Base-by-base conservation (phyloP, 2,113 vertebrate genomes). In the Gorilla gorilla region DNA sequence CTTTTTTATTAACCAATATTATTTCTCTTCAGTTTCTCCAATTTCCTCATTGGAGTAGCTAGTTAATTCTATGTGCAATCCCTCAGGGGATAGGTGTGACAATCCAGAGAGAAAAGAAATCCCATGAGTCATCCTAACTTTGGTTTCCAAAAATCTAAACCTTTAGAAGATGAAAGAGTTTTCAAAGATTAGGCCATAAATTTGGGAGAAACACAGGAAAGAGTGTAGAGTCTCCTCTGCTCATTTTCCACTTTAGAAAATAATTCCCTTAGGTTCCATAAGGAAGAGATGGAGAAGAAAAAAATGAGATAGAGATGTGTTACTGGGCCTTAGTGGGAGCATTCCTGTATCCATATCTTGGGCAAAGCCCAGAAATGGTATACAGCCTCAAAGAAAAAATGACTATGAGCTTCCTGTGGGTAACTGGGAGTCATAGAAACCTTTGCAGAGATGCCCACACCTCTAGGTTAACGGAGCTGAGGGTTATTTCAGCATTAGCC, bases 301-400 rank as follows among this genome's bases (percentile, higher is more conserved):
- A 38, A 86, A 75, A 86, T 55, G 61, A 89, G 14, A 78, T 17
- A 52, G 27, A 80, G 22, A 70, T 76, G 2, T 57, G n/a, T n/a
- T 50, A 84, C 81, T 14, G 59, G 32, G 2, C 10, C 25, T 68
- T 55, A 16, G 5, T 83, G 13, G n/a, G 30, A 66, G 20, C 16
- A 75, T 40, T 1, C 43, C 9, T 23, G 5, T 23, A 3, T 78
- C 20, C 25, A 32, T 52, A 18, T 86, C 76, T 92, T 78, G 48
- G 70, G 3, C 6, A 92, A 50, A 94, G 12, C n/a, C 8, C 61
- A 90, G 61, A 52, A 10, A 40, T n/a, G n/a, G 7, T 45, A 8
- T 40, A 90, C 85, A 23, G 78, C 20, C 7, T 61, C 23, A 89
- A 84, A 95, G 70, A 23, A 92, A 38, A 97, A 78, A 83, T 73